Evolutionary conservation across 1,140 invertebrate species (phyloP), one percentile per base, ranked within the genome.

Genomic region (Aphelinus certus): DNA sequence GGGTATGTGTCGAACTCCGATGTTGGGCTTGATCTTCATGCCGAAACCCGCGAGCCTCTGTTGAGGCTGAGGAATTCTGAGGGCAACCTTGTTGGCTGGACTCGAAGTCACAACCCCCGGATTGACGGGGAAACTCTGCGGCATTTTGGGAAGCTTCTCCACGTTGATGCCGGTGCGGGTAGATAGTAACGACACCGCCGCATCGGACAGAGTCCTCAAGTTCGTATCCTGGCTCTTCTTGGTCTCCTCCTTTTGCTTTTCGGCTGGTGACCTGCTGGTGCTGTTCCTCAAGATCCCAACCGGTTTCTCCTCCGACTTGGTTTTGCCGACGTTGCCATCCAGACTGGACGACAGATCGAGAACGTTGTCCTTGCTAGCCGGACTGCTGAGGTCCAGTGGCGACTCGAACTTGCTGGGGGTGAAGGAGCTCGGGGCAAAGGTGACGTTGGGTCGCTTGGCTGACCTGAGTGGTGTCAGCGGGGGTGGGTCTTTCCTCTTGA

Each of bases 1-100:
- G 1, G 85, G 85, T 78, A 87, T 87, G 47, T 87, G 85, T 7
- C 85, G 79, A 3, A 87, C 80, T 2, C 84, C 80, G 48, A 86
- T 79, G 57, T 84, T 86, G 1, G 85, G 85, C 60, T 83, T 86
- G 78, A 86, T 87, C 62, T 86, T 87, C 80, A 86, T 83, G 0
- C 83, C 83, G 57, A 86, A 87, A 7, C 82, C 81, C 7, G 83
- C 79, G 57, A 86, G 79, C 67, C 85, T 80, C 5, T 86, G 84
- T 73, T 86, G 84, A 4, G 82, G 85, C 45, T 87, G 85, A 4
- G 85, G 85, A 69, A 87, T 86, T 42, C 84, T 81, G 3, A 87
- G 63, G 1, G 84, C 83, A 7, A 86, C 84, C 62, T 86, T 86
- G 53, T 76, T 77, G 42, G 75, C 58, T 2, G 78, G 64, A 10